A percentile compares a stretch with the other conserved stretches of the same genome.
phyloP scores from a whole-genome alignment of 2,113 vertebrate species.

The Pavo muticus region DNA sequence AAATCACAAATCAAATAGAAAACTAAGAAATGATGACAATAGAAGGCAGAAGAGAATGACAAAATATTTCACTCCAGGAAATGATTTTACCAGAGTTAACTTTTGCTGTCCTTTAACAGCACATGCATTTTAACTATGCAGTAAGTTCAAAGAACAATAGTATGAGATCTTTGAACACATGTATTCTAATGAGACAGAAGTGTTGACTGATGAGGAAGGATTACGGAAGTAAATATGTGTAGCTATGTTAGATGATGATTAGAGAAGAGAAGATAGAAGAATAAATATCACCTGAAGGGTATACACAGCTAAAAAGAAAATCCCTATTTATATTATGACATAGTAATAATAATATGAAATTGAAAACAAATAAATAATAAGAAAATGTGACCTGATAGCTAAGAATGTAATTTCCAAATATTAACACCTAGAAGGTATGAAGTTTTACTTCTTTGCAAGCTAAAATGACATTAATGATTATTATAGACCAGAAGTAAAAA shows the following conservation, averaged over 20 bases:
- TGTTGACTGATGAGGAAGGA: not conserved
- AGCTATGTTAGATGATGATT: not conserved
- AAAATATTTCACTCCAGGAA: not conserved
- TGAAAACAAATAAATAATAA: not conserved
- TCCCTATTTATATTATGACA: accelerated
- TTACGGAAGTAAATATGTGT: not conserved
- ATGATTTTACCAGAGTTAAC: not conserved
- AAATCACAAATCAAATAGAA: not conserved
- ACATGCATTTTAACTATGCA: not conserved
- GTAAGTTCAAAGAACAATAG: not conserved
- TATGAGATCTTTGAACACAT: not conserved
- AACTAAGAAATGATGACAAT: accelerated
- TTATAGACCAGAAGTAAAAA: not conserved
- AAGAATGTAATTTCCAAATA: not conserved
- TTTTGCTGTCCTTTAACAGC: not conserved
- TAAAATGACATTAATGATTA: not conserved
- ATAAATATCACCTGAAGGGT: not conserved
- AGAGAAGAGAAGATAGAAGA: not conserved
- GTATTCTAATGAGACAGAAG: not conserved
- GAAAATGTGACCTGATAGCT: not conserved
- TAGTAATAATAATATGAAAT: not conserved
- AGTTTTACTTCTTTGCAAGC: not conserved
- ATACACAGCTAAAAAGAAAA: not conserved
- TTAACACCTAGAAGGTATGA: not conserved
- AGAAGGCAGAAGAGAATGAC: not conserved